Base-by-base conservation (phyloP, 2,797 vertebrate genomes). In the Darevskia nairensis region DNA sequence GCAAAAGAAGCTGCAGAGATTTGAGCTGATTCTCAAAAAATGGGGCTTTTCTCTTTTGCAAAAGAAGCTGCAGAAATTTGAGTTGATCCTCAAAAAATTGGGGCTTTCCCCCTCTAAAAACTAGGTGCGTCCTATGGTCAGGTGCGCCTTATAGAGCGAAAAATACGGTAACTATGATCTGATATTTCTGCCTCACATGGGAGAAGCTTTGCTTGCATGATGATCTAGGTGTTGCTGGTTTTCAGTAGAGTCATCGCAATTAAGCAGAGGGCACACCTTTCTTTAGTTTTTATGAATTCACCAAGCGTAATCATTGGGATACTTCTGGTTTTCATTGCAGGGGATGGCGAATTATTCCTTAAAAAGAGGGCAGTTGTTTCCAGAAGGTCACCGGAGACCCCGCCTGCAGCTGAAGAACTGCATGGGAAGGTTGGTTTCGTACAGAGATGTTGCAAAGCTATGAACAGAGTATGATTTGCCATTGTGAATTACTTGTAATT, bases 291-390 rank as follows among this genome's bases (percentile, higher is more conserved):
- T 64, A 50, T 21, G n/a, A 44, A 85, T 72, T 21, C 35, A 29
- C 1, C 71, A 39, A 35, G 80, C 50, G 55, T 41, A 76, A 76
- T 74, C 75, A 69, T 68, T 39, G 74, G 64, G 21, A 61, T 76
- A 46, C 82, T 71, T 81, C 61, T 95, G 81, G 85, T 75, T 94
- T 94, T 94, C 83, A 72, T n/a, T 86, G n/a, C 2, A 95, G 95
- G 17, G 81, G 74, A 90, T 39, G 89, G 81, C 69, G 46, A 92
- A 83, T 32, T 87, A 80, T n/a, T 50, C 79, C 85, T 79, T 82
- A 23, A 89, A 93, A 88, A n/a, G 1, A 0, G 55, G 94, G 76
- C 2, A 4, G 32, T 1, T 68, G 85, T 91, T 93, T 89, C 87
- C 55, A 83, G 72, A 85, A 80, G 88, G 61, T 91, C 80, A 82